These are phyloP conservation scores for Drosophila gaucha DNA, from an alignment of 2,888 invertebrate species.

Conservation along the genomic window DNA sequence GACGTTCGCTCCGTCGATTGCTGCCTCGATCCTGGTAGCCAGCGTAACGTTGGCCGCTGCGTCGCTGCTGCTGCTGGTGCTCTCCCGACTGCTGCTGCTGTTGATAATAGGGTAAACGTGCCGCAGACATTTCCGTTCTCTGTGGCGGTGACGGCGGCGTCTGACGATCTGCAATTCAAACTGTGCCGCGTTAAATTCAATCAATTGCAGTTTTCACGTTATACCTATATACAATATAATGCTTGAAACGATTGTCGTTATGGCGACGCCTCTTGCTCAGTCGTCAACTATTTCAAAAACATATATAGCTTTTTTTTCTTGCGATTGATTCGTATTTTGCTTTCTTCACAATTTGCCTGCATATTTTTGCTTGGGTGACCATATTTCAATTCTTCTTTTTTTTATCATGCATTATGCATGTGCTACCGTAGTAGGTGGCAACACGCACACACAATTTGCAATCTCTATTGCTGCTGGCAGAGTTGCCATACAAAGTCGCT, in stretches of 20 bases:
- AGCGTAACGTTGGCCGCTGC: constrained; percentile 16
- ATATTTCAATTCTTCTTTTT: constrained; percentile 7
- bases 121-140: constrained; percentile 55
- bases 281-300: constrained; percentile 11
- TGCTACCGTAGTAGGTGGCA: background rate
- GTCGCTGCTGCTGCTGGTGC: constrained; percentile 26
- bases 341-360: constrained; percentile 11
- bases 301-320: background rate
- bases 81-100: constrained; percentile 41
- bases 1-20: constrained; percentile 49
- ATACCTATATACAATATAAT: constrained; percentile 65
- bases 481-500: constrained; percentile 18
- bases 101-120: constrained; percentile 74
- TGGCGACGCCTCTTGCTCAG: constrained; percentile 23
- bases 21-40: constrained; percentile 24
- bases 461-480: constrained; percentile 4
- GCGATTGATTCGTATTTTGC: background rate
- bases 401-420: constrained; percentile 2
- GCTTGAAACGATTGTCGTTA: constrained; percentile 25
- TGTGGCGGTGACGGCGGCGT: constrained; percentile 3
- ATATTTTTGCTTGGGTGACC: constrained; percentile 8
- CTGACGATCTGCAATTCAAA: constrained; percentile 82
- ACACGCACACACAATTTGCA: constrained; percentile 1
- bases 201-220: constrained; percentile 59
- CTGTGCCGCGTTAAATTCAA: constrained; percentile 83